Percentiles rank a stretch among this genome's conserved stretches.
phyloP scores from a whole-genome alignment of 2,888 invertebrate species.

The Pachydiplax longipennis region DNA sequence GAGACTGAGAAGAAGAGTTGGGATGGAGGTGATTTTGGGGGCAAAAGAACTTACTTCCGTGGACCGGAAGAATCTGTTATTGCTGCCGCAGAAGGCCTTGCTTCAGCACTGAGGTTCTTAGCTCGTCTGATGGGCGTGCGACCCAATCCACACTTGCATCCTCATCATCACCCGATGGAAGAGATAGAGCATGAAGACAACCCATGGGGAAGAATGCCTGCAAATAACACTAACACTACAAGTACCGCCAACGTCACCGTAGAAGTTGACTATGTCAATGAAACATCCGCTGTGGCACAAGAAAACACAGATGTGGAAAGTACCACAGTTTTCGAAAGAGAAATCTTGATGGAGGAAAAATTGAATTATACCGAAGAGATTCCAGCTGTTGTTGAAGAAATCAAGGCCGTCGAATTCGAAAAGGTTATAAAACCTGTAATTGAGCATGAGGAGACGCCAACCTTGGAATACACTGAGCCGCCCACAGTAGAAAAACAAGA shows the following conservation, averaged over 20 bases:
- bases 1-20: not conserved
- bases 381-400: not conserved
- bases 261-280: not conserved
- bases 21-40: not conserved
- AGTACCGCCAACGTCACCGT: not conserved
- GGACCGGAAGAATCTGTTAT: slow-evolving; percentile 17
- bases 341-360: not conserved
- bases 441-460: slow-evolving; percentile 2
- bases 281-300: not conserved
- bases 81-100: slow-evolving; percentile 46
- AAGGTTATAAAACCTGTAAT: not conserved
- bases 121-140: slow-evolving; percentile 23
- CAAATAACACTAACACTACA: not conserved
- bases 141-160: slow-evolving; percentile 51
- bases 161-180: slow-evolving; percentile 23
- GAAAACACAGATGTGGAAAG: not conserved
- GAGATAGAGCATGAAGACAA: not conserved
- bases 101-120: slow-evolving; percentile 19
- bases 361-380: not conserved
- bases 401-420: not conserved
- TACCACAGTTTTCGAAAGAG: not conserved
- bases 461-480: not conserved
- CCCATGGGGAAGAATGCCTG: not conserved
- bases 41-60: not conserved
- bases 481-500: not conserved